Percentiles rank a stretch among this genome's conserved stretches.
Conservation (phyloP, 1,140 invertebrate genomes). For the Adelges cooleyi region DNA sequence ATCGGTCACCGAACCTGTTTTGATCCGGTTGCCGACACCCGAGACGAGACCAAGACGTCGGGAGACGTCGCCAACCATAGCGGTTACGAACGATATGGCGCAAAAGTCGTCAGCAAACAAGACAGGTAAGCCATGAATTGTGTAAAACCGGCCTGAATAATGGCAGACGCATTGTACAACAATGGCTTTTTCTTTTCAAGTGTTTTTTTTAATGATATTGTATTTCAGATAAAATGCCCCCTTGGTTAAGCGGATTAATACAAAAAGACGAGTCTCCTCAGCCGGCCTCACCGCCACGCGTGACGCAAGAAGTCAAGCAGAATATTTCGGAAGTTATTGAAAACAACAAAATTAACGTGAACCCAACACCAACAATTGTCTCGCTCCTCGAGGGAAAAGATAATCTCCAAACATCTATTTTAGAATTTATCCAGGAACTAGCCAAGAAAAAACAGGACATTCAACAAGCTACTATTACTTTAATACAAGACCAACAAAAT, state of each 20-base stretch:
- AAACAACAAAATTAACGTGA: background rate
- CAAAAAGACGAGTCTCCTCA: background rate
- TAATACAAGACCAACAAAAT: constrained; percentile 8
- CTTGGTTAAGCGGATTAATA: constrained; percentile 13
- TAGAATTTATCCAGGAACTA: background rate
- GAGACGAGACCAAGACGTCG: background rate
- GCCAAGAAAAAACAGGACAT: constrained; percentile 14
- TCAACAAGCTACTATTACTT: background rate
- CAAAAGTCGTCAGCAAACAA: too few relatives aligned
- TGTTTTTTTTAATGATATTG: too few relatives aligned
- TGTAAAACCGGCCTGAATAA: too few relatives aligned
- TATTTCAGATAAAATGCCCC: constrained; percentile 8
- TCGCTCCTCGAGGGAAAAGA: constrained; percentile 3
- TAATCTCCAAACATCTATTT: background rate
- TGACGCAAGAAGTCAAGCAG: too few relatives aligned
- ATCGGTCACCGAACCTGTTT: too few relatives aligned
- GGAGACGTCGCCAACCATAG: constrained; percentile 5
- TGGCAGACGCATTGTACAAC: too few relatives aligned
- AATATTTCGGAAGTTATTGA: background rate
- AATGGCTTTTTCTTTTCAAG: too few relatives aligned
- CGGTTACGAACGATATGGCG: background rate
- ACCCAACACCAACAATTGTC: background rate
- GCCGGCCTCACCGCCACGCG: too few relatives aligned
- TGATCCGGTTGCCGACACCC: background rate
- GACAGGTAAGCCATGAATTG: too few relatives aligned